A percentile compares a stretch with the other conserved stretches of the same genome.
Evolutionary conservation across 1,140 invertebrate species (phyloP).

Genomic region (Drosophila carrolli): DNA sequence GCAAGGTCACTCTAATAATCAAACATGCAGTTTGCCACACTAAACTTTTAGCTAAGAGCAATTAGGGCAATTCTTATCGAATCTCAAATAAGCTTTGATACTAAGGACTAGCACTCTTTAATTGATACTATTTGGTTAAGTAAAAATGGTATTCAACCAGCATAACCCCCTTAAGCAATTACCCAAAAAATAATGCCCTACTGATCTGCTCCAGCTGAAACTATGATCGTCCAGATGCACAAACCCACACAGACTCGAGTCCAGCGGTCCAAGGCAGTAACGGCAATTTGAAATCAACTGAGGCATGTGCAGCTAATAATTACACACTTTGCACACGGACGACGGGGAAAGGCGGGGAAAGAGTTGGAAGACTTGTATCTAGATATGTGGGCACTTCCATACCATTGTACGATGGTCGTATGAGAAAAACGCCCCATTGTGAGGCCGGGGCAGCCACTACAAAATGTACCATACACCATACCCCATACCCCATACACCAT

Average conservation of each 20-base stretch:
- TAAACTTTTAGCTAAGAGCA: too few species aligned
- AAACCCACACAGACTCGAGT: constrained; percentile 1
- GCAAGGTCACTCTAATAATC: too few species aligned
- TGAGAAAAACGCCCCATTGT: constrained; percentile 81
- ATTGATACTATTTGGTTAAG: too few species aligned
- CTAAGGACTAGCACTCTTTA: too few species aligned
- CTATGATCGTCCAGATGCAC: constrained; percentile 1
- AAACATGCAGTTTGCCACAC: too few species aligned
- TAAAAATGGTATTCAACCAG: too few species aligned
- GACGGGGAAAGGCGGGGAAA: not conserved
- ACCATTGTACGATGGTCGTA: constrained; percentile 45
- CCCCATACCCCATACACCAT: not conserved
- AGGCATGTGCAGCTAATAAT: constrained; percentile 73
- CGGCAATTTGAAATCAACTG: constrained; percentile 69
- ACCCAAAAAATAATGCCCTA: constrained; percentile 14
- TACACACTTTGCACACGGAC: constrained; percentile 57
- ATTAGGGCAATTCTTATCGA: too few species aligned
- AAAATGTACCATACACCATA: constrained; percentile 15
- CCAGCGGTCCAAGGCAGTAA: constrained; percentile 51
- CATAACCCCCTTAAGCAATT: too few species aligned
- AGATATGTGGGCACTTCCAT: constrained; percentile 65
- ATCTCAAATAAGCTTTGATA: too few species aligned
- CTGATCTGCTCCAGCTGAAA: constrained; percentile 20
- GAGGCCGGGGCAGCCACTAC: constrained; percentile 26
- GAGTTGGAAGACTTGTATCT: constrained; percentile 52